Percentiles rank a stretch among this genome's conserved stretches.
phyloP scores from a whole-genome alignment of 2,113 vertebrate genomes.

The Eubucco bourcierii region DNA sequence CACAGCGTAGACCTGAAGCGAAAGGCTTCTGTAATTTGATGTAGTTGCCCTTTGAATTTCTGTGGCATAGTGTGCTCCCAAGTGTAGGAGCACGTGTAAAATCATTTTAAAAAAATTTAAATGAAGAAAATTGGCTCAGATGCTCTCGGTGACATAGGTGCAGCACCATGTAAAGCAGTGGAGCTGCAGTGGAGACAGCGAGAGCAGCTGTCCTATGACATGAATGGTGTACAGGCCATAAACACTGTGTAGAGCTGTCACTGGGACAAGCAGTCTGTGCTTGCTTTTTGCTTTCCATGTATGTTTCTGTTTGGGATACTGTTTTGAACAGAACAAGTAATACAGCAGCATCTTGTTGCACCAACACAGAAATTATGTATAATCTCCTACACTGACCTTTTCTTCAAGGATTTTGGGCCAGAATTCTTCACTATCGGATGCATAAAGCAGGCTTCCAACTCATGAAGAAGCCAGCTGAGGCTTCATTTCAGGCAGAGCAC shows the following conservation, averaged over 20 bases:
- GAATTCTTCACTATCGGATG: neutral
- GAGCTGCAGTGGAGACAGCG: neutral
- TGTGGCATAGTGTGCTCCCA: slow-evolving; percentile 21
- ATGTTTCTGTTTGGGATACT: slow-evolving; percentile 13
- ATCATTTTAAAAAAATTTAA: neutral
- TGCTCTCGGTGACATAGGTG: neutral
- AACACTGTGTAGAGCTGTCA: slow-evolving; percentile 52
- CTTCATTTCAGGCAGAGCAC: neutral
- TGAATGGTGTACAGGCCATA: slow-evolving; percentile 12
- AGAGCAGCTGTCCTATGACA: neutral
- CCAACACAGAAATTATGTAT: neutral
- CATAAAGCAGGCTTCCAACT: neutral
- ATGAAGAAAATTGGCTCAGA: neutral
- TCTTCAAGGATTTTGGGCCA: neutral
- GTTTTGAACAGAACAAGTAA: slow-evolving; percentile 1
- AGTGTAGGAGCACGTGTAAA: neutral
- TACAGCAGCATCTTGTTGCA: neutral
- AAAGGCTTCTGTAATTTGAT: slow-evolving; percentile 51
- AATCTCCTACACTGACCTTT: neutral
- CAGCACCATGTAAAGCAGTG: neutral
- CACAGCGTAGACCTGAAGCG: slow-evolving; percentile 4
- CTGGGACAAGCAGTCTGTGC: slow-evolving; percentile 31
- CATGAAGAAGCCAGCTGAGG: neutral
- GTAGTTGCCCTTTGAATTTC: slow-evolving; percentile 37
- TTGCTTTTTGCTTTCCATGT: slow-evolving; percentile 31